Percentiles rank a stretch among this genome's conserved stretches.
Evolutionary conservation across 2,888 invertebrate species (phyloP).

Genomic region (Auanema freiburgensis): DNA sequence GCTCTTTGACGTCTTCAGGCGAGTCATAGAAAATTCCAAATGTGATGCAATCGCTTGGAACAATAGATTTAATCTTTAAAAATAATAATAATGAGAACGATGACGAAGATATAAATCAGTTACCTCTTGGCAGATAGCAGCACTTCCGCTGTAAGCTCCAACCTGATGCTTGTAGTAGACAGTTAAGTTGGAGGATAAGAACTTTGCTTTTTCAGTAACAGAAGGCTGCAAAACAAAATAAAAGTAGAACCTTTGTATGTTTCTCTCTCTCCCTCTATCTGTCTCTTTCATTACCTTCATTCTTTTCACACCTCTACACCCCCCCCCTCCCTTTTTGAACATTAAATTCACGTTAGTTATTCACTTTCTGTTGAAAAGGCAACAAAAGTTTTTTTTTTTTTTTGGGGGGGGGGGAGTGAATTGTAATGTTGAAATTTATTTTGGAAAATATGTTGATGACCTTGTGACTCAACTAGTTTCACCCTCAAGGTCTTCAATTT

Average conservation of each 20-base stretch:
- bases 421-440: background rate
- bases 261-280: too few relatives aligned
- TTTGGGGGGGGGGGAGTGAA: background rate
- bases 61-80: conserved; percentile 26
- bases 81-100: background rate
- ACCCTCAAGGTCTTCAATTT: background rate
- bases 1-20: conserved; percentile 30
- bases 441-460: conserved; percentile 1
- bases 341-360: too few relatives aligned
- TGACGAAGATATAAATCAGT: background rate
- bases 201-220: conserved; percentile 10
- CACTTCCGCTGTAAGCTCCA: conserved; percentile 38
- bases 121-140: conserved; percentile 30
- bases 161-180: conserved; percentile 55
- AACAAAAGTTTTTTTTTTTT: too few relatives aligned
- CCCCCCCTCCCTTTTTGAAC: too few relatives aligned
- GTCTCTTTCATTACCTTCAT: too few relatives aligned
- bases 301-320: too few relatives aligned
- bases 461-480: conserved; percentile 1
- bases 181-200: conserved; percentile 31
- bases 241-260: too few relatives aligned
- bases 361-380: too few relatives aligned
- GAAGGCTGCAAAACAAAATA: conserved; percentile 9
- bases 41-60: conserved; percentile 32
- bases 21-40: conserved; percentile 57